Evolutionary conservation across 92 coral and sea anemone genomes (phyloP), one percentile per base, ranked within the genome.

Genomic region (Paragorgia papillata): DNA sequence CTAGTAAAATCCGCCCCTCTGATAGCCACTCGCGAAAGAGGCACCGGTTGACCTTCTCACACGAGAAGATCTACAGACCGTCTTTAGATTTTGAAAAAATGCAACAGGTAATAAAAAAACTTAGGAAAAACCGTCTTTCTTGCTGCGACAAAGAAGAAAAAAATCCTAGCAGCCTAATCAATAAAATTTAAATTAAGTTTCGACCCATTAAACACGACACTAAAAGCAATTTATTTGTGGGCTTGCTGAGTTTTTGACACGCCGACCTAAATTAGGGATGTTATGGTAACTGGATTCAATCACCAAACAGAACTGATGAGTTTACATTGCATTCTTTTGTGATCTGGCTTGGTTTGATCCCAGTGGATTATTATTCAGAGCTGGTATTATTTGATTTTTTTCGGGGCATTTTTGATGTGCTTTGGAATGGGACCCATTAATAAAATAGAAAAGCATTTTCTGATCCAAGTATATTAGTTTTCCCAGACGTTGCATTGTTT

Each of bases 31-130:
- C 89, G 41, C 85, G 98, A 66, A 95, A 87, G 77, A 91, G 92
- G 66, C 99, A 95, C 81, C 86, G 97, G 29, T 57, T 91, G 50
- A 89, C 87, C 30, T 78, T 83, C 44, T 85, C 96, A 22, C 92
- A 91, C 15, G 96, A 90, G 34, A 84, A 73, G 35, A 68, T 41
- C 22, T 75, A 35, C 19, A 66, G 85, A 55, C 99, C 99, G 10
- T 89, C 97, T 27, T 69, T 95, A 59, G 90, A 95, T 86, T 95
- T 95, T 63, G 99, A 95, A 82, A 95, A 95, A 81, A 95, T 95
- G 99, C 99, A 91, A 80, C 95, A 88, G 97, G 99, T 86, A 86
- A 43, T 69, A 34, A 32, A 17, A 43, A n/a, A 35, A 33, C 33
- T 66, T 10, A 33, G 0, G 29, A 31, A 31, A 28, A 27, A 51